phyloP scores from a whole-genome alignment of 2,113 vertebrate species.

The Parotia lawesii region DNA sequence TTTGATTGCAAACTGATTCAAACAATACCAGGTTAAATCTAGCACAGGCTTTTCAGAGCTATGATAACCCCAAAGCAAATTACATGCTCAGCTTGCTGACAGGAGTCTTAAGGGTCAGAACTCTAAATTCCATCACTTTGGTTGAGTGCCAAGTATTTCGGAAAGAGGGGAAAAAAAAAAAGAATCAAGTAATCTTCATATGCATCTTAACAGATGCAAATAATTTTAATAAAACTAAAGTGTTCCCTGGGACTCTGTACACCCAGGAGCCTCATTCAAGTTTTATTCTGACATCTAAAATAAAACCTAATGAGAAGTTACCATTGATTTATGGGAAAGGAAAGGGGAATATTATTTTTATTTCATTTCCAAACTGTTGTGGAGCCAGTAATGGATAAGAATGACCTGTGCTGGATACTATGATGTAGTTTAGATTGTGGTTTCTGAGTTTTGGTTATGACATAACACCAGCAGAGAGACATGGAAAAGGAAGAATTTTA shows the following conservation, averaged over 20 bases:
- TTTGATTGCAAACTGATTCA: neutral
- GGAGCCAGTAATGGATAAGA: neutral
- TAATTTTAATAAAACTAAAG: neutral
- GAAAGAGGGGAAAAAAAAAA: neutral
- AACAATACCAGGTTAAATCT: neutral
- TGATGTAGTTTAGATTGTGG: neutral
- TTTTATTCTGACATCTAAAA: neutral
- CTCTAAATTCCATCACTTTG: neutral
- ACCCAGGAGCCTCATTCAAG: neutral
- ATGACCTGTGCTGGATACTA: neutral
- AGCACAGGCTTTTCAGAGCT: neutral
- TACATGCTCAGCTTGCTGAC: neutral
- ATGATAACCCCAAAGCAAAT: neutral
- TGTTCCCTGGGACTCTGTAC: neutral
- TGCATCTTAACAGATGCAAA: neutral
- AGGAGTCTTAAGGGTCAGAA: neutral
- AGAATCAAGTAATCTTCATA: neutral
- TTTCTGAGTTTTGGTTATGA: neutral
- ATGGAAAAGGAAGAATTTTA: neutral
- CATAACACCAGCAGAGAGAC: neutral
- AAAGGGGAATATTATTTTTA: neutral
- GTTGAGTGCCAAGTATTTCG: neutral
- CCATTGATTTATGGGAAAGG: neutral
- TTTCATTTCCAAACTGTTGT: neutral
- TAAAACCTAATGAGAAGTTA: neutral